These are phyloP conservation scores for Anthopleura xanthogrammica DNA, from an alignment of 92 coral and sea anemone genomes.

Conservation along the genomic window DNA sequence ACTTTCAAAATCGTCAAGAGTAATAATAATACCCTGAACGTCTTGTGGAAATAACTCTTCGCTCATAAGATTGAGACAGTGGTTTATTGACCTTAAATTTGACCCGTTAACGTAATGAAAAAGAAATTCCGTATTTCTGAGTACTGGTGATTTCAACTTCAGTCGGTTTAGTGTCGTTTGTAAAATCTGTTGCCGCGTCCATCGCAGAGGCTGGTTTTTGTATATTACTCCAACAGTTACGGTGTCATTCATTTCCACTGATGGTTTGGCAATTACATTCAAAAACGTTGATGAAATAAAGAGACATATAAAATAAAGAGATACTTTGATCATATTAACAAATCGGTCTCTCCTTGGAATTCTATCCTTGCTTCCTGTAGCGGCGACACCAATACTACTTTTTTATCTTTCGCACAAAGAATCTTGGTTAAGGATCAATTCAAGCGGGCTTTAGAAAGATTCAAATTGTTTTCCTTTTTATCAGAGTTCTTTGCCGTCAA, in stretches of 20 bases:
- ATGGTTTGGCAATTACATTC: not conserved
- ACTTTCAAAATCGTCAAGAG: constrained; percentile 12
- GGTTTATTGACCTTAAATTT: not conserved
- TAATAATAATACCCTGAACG: constrained; percentile 20
- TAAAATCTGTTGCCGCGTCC: not conserved
- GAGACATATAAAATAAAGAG: not conserved
- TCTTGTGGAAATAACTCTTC: constrained; percentile 7
- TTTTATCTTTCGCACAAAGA: too few species aligned
- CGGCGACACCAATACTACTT: too few species aligned
- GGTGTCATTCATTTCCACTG: not conserved
- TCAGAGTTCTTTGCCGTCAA: too few species aligned
- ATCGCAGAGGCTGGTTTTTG: not conserved
- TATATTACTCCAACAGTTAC: not conserved
- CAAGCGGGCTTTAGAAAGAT: not conserved
- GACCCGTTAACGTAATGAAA: constrained; percentile 12
- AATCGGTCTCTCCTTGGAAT: not conserved
- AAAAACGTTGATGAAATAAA: not conserved
- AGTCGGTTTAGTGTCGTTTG: not conserved
- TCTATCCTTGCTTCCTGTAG: too few species aligned
- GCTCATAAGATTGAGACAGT: constrained; percentile 17
- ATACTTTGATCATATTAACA: not conserved
- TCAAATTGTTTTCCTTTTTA: not conserved
- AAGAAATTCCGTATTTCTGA: not conserved
- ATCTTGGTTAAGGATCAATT: not conserved
- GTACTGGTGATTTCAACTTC: not conserved